These are phyloP conservation scores for Anguilla rostrata DNA, from an alignment of 2,113 vertebrate species.

Conservation along the genomic window DNA sequence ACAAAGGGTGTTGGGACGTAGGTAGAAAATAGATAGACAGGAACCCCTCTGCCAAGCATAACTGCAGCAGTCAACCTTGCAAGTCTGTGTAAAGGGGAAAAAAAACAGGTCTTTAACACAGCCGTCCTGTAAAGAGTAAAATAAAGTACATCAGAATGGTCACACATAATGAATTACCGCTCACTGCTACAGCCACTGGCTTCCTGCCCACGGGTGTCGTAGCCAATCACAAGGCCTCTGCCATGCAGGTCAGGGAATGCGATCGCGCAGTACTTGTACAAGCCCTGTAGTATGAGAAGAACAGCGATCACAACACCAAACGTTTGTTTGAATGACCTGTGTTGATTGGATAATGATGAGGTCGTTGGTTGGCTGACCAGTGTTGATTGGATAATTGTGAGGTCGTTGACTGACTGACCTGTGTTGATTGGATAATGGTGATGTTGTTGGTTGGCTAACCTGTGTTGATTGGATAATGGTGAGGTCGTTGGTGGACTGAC, in stretches of 20 bases:
- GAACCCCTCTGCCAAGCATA: slow-evolving; percentile 81
- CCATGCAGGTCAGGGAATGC: slow-evolving; percentile 79
- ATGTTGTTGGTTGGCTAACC: too few species aligned
- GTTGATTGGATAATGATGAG: too few species aligned
- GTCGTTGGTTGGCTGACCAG: too few species aligned
- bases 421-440: too few species aligned
- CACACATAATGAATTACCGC: slow-evolving; percentile 63
- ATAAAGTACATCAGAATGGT: too few species aligned
- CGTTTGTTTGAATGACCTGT: too few species aligned
- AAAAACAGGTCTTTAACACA: neutral
- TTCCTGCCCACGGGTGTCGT: slow-evolving; percentile 87
- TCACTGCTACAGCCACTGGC: slow-evolving; percentile 90
- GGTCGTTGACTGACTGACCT: too few species aligned
- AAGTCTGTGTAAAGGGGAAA: slow-evolving; percentile 65
- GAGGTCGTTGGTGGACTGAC: too few species aligned
- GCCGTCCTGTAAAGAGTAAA: too few species aligned
- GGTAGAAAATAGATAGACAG: slow-evolving; percentile 86
- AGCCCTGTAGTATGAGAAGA: slow-evolving; percentile 70
- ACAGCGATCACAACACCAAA: neutral
- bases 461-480: too few species aligned
- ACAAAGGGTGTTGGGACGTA: slow-evolving; percentile 93
- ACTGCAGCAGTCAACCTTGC: slow-evolving; percentile 86
- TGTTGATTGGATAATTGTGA: too few species aligned
- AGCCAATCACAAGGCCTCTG: slow-evolving; percentile 89
- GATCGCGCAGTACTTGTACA: slow-evolving; percentile 77